Evolutionary conservation across 2,797 vertebrate genomes (phyloP).

Genomic region (Lemur catta): DNA sequence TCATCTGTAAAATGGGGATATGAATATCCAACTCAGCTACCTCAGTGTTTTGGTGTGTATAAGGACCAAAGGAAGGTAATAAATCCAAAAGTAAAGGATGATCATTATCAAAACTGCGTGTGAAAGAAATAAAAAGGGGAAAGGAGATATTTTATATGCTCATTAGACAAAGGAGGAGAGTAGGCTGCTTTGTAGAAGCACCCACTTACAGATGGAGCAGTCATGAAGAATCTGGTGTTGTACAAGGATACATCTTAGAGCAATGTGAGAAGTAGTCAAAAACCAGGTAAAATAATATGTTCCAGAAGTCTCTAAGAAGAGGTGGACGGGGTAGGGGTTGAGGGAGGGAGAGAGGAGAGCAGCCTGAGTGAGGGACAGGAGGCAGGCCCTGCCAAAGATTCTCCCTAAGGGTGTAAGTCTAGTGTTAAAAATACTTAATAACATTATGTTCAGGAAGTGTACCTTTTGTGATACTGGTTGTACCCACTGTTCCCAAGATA

Average conservation of each 20-base stretch:
- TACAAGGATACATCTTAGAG: background rate
- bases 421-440: slow-evolving; percentile 5
- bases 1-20: background rate
- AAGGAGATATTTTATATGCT: background rate
- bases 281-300: background rate
- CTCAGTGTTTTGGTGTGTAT: background rate
- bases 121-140: background rate
- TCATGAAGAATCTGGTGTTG: background rate
- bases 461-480: background rate
- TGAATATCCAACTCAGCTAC: background rate
- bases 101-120: background rate
- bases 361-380: background rate
- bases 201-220: background rate
- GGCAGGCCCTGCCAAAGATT: background rate
- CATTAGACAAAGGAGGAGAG: background rate
- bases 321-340: background rate
- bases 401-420: background rate
- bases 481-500: background rate
- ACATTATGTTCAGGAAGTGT: background rate
- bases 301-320: background rate
- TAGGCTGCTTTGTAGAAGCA: background rate
- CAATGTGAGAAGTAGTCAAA: background rate
- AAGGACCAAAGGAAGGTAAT: background rate
- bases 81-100: background rate
- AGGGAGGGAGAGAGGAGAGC: background rate